Evolutionary conservation across 2,888 invertebrate species (phyloP).

Genomic region (Peribatodes rhomboidaria): DNA sequence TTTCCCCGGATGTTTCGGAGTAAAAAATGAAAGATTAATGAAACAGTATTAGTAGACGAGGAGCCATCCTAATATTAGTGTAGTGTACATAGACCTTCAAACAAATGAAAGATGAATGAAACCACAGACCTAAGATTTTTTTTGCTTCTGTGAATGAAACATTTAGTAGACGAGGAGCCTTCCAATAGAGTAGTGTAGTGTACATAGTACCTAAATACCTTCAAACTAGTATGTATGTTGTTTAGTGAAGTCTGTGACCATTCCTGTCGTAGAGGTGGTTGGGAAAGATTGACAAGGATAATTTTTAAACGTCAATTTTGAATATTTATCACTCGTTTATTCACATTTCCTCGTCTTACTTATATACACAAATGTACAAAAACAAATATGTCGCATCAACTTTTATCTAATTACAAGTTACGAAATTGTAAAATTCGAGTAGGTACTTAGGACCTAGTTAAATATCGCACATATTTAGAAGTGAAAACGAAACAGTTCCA

Average conservation of each 20-base stretch:
- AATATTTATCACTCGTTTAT: conserved; percentile 80
- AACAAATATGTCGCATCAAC: conserved; percentile 49
- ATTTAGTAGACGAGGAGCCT: too few relatives aligned
- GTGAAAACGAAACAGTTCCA: neutral
- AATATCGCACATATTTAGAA: neutral
- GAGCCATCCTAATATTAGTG: too few relatives aligned
- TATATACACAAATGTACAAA: conserved; percentile 81
- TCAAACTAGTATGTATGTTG: too few relatives aligned
- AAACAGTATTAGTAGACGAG: too few relatives aligned
- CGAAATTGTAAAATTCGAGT: conserved; percentile 1
- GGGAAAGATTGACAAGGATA: neutral
- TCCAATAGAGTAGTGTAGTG: too few relatives aligned
- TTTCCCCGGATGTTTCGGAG: too few relatives aligned
- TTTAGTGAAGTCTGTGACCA: neutral
- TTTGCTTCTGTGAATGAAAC: too few relatives aligned
- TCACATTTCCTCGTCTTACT: conserved; percentile 70
- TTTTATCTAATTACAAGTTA: neutral
- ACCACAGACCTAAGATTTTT: too few relatives aligned
- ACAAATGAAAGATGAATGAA: too few relatives aligned
- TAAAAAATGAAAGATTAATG: too few relatives aligned
- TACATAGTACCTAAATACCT: too few relatives aligned
- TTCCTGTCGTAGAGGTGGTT: neutral
- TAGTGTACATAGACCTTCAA: too few relatives aligned
- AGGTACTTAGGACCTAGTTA: neutral
- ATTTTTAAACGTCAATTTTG: conserved; percentile 50